Evolutionary conservation across 2,797 vertebrate species (phyloP).

Genomic region (Gymnocypris eckloni): DNA sequence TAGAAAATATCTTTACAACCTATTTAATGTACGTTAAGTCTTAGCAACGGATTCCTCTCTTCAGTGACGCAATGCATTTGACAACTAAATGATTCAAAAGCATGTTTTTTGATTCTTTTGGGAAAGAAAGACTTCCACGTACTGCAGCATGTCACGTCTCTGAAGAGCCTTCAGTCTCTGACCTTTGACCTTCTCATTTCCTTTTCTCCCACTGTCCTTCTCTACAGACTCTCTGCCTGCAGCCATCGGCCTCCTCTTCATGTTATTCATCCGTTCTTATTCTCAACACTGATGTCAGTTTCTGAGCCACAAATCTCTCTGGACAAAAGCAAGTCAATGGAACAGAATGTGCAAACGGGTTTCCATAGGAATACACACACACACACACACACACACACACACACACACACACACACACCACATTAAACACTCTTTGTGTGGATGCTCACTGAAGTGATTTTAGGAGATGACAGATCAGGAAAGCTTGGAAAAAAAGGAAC

Average conservation of each 20-base stretch:
- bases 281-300: conserved; percentile 22
- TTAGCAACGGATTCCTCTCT: background rate
- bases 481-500: background rate
- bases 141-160: conserved; percentile 23
- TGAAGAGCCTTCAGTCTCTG: background rate
- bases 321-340: conserved; percentile 48
- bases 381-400: background rate
- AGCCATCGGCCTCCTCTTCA: conserved; percentile 12
- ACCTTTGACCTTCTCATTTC: conserved; percentile 22
- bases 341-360: conserved; percentile 22
- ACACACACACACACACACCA: background rate
- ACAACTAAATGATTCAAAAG: background rate
- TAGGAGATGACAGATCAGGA: background rate
- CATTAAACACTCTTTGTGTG: background rate
- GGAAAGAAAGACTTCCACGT: background rate
- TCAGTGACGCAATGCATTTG: background rate
- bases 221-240: background rate
- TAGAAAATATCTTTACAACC: background rate
- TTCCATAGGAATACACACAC: background rate
- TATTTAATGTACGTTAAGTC: background rate
- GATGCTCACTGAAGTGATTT: background rate
- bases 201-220: conserved; percentile 31
- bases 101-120: background rate
- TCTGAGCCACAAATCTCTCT: conserved; percentile 30
- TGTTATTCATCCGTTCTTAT: conserved; percentile 3